These are phyloP conservation scores for Lordiphosa fenestrarum DNA, from an alignment of 2,888 invertebrate genomes.

Conservation along the genomic window DNA sequence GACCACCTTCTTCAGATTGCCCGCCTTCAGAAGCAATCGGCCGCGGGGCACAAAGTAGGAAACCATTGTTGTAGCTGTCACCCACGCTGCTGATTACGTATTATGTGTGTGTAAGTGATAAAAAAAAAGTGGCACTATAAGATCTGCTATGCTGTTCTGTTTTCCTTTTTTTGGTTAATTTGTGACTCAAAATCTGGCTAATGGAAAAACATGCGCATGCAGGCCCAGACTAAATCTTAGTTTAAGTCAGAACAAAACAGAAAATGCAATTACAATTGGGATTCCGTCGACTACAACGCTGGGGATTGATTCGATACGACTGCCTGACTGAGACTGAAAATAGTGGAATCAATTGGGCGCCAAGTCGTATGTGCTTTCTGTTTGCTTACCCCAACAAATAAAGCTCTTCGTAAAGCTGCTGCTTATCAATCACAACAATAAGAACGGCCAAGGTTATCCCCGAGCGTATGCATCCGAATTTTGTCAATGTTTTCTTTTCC, in stretches of 20 bases:
- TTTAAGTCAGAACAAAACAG: conserved; percentile 5
- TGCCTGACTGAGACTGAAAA: conserved; percentile 53
- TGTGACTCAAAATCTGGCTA: background rate
- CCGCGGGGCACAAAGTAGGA: conserved; percentile 78
- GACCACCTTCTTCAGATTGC: conserved; percentile 70
- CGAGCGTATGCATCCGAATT: conserved; percentile 3
- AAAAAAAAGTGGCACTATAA: no score
- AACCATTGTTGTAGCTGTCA: conserved; percentile 61
- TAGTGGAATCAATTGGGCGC: conserved; percentile 11
- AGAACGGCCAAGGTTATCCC: no score
- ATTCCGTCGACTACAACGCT: conserved; percentile 10
- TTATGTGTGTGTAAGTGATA: conserved; percentile 1
- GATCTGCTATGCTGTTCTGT: background rate
- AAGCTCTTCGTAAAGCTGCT: conserved; percentile 20
- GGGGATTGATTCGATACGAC: conserved; percentile 39
- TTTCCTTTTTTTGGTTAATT: background rate
- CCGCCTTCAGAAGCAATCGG: conserved; percentile 75
- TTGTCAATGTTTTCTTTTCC: conserved; percentile 24
- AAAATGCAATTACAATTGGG: background rate
- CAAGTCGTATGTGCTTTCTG: conserved; percentile 32
- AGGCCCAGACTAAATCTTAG: no score
- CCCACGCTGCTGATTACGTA: conserved; percentile 18
- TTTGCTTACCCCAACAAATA: conserved; percentile 51
- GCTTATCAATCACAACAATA: no score
- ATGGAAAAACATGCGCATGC: background rate